A percentile compares a stretch with the other conserved stretches of the same genome.
Evolutionary conservation across 1,140 invertebrate genomes (phyloP).

Genomic region (Drosophila jambulina): DNA sequence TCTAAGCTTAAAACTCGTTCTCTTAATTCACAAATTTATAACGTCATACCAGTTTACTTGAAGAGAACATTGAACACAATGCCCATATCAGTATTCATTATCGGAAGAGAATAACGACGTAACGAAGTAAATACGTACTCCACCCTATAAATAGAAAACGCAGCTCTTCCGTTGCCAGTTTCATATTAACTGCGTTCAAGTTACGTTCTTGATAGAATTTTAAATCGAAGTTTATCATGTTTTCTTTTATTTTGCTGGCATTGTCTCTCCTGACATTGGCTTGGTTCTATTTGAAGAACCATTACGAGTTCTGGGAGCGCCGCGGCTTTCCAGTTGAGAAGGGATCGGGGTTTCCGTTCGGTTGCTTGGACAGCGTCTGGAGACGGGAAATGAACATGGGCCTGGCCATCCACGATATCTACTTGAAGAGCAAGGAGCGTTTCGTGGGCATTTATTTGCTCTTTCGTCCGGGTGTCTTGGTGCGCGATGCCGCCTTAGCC

Average conservation of each 20-base stretch:
- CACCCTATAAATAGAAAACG: neutral
- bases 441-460: conserved; percentile 77
- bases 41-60: neutral
- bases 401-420: conserved; percentile 66
- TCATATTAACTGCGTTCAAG: conserved; percentile 17
- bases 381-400: conserved; percentile 65
- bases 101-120: neutral
- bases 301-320: conserved; percentile 68
- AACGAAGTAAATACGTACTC: too few species aligned
- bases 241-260: conserved; percentile 42
- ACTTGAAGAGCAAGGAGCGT: conserved; percentile 61
- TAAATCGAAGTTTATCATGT: conserved; percentile 25
- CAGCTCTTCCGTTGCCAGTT: neutral
- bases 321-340: conserved; percentile 60
- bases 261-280: conserved; percentile 42
- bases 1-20: neutral
- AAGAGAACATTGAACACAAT: neutral
- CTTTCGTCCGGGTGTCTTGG: conserved; percentile 83
- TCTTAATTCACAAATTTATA: conserved; percentile 8
- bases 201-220: conserved; percentile 5
- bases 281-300: conserved; percentile 64
- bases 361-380: conserved; percentile 62
- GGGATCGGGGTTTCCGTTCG: conserved; percentile 64
- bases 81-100: neutral
- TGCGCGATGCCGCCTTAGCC: conserved; percentile 85